Evolutionary conservation across 37 sponge, comb jelly and placozoan genomes (phyloP).

Genomic region (Diacarnus erythraeanus): DNA sequence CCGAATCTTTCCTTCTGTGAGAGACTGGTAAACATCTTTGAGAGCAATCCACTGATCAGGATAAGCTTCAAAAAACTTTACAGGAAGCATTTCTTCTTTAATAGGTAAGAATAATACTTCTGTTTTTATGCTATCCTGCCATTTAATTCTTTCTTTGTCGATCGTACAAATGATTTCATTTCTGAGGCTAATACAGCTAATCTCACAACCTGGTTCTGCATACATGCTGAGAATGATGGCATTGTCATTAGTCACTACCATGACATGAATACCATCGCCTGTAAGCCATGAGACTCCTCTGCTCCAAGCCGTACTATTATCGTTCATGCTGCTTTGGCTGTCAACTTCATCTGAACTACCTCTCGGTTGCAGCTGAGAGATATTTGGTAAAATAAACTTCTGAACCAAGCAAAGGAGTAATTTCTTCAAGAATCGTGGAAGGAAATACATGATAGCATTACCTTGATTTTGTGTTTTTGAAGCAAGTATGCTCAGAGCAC

Average conservation of each 20-base stretch:
- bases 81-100: not conserved
- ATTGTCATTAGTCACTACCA: not conserved
- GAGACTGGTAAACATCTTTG: not conserved
- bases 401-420: not conserved
- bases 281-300: not conserved
- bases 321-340: not conserved
- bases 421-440: not conserved
- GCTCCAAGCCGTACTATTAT: not conserved
- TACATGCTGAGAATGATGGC: conserved; percentile 5
- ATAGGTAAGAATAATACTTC: not conserved
- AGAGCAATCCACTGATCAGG: not conserved
- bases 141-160: not conserved
- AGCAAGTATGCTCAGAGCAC: not conserved
- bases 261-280: not conserved
- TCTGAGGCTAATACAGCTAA: not conserved
- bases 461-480: not conserved
- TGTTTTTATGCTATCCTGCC: not conserved
- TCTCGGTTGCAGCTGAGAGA: not conserved
- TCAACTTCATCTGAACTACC: too few relatives aligned
- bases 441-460: not conserved
- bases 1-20: not conserved
- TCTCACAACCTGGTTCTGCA: not conserved
- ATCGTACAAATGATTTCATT: not conserved
- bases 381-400: not conserved
- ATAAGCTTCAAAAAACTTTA: not conserved